Conservation (phyloP, 2,888 invertebrate species). For the Aricia artaxerxes region DNA sequence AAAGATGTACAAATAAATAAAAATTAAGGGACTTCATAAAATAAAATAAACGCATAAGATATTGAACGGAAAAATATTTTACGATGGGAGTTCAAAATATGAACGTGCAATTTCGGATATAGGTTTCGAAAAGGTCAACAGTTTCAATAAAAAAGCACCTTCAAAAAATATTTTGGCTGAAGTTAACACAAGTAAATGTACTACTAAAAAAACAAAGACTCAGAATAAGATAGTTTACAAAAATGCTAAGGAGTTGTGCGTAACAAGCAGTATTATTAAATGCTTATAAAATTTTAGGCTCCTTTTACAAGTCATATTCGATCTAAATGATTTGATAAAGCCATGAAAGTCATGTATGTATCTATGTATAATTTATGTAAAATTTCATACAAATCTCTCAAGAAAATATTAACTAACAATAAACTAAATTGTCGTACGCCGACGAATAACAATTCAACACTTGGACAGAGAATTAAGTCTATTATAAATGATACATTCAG, state of each 20-base stretch:
- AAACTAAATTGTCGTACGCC: slow-evolving; percentile 1
- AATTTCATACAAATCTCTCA: not conserved
- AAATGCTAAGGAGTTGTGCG: not conserved
- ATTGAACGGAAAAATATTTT: not conserved
- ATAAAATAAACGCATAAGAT: not conserved
- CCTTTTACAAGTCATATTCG: not conserved
- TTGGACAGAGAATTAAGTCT: slow-evolving; percentile 23
- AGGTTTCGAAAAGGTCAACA: not conserved
- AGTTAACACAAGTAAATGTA: not conserved
- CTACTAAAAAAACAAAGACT: not conserved
- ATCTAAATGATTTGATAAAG: not conserved
- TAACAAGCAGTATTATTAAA: not conserved
- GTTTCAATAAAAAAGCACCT: not conserved
- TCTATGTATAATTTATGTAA: not conserved
- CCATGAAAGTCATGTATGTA: not conserved
- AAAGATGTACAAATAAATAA: not conserved
- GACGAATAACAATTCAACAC: not conserved
- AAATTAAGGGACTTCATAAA: not conserved
- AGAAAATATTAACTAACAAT: not conserved
- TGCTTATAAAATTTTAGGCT: slow-evolving; percentile 17
- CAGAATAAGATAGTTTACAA: not conserved
- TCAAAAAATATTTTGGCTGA: not conserved
- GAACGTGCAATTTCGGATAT: not conserved
- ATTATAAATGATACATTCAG: not conserved
- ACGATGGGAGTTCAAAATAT: not conserved